Evolutionary conservation across 2,888 invertebrate species (phyloP).

Genomic region (Perdita meconis): DNA sequence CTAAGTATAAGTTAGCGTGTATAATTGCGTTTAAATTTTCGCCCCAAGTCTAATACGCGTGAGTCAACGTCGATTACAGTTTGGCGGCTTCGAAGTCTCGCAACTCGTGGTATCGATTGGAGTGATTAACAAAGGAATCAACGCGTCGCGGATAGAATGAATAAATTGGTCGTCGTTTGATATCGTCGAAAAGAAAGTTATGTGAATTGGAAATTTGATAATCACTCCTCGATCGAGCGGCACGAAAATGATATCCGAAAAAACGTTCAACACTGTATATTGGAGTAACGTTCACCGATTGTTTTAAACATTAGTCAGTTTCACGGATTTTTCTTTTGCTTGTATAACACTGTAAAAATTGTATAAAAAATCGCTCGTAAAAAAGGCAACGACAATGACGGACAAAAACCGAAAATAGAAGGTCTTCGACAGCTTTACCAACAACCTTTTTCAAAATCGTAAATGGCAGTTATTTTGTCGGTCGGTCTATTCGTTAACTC

Average conservation of each 20-base stretch:
- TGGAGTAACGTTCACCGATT: not conserved
- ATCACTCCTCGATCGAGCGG: slow-evolving; percentile 31
- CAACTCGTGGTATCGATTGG: slow-evolving; percentile 36
- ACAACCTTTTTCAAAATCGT: slow-evolving; percentile 66
- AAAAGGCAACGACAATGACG: slow-evolving; percentile 65
- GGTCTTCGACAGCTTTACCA: slow-evolving; percentile 45
- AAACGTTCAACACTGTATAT: slow-evolving; percentile 15
- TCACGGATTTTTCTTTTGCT: slow-evolving; percentile 2
- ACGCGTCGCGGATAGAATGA: slow-evolving; percentile 11
- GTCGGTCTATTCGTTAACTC: slow-evolving; percentile 55
- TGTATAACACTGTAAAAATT: slow-evolving; percentile 52
- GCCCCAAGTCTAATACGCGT: slow-evolving; percentile 22
- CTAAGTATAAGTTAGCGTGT: slow-evolving; percentile 40
- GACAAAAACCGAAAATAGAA: slow-evolving; percentile 60
- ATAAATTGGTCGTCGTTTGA: slow-evolving; percentile 34
- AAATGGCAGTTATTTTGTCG: slow-evolving; percentile 77
- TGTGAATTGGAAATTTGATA: not conserved
- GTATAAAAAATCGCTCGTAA: slow-evolving; percentile 70
- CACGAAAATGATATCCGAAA: slow-evolving; percentile 60
- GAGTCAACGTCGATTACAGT: slow-evolving; percentile 30
- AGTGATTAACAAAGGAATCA: slow-evolving; percentile 26
- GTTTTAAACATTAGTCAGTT: too few species aligned
- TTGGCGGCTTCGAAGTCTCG: not conserved
- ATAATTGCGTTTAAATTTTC: slow-evolving; percentile 38
- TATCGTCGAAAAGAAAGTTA: slow-evolving; percentile 5